Percentiles rank a stretch among this genome's conserved stretches.
phyloP scores from a whole-genome alignment of 2,797 vertebrate genomes.

The Sciaenops ocellatus region DNA sequence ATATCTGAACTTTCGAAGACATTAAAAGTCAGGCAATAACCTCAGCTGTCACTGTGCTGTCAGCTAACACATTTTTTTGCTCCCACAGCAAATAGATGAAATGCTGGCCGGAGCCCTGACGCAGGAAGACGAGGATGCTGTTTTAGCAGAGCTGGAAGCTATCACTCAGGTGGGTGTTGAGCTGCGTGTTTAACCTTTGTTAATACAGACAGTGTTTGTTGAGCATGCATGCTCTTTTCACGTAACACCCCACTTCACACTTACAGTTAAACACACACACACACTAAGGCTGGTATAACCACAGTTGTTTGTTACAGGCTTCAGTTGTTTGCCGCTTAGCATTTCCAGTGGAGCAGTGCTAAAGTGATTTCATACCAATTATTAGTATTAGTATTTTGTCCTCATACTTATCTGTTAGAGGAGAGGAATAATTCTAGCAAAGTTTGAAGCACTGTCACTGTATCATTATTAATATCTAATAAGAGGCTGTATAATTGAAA shows the following conservation, averaged over 20 bases:
- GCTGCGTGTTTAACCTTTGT: slow-evolving; percentile 32
- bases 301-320: too few species aligned
- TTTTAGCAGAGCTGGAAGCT: slow-evolving; percentile 91
- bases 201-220: slow-evolving; percentile 21
- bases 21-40: neutral
- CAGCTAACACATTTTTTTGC: slow-evolving; percentile 10
- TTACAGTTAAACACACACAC: neutral
- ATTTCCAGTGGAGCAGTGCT: slow-evolving; percentile 5
- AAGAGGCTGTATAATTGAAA: slow-evolving; percentile 36
- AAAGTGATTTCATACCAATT: slow-evolving; percentile 20
- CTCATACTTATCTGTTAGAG: slow-evolving; percentile 23
- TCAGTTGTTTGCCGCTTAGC: neutral
- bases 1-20: neutral
- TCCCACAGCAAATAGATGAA: slow-evolving; percentile 94
- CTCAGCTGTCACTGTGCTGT: neutral
- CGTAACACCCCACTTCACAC: slow-evolving; percentile 1
- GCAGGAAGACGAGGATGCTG: slow-evolving; percentile 93
- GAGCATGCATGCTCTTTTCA: slow-evolving; percentile 9
- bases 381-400: slow-evolving; percentile 36
- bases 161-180: slow-evolving; percentile 90
- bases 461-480: slow-evolving; percentile 28
- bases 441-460: neutral
- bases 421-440: slow-evolving; percentile 7
- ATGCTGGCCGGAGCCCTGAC: slow-evolving; percentile 91
- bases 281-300: slow-evolving; percentile 11